Evolutionary conservation across 2,797 vertebrate genomes (phyloP), one percentile per base, ranked within the genome.

Genomic region (Gallinago nigripennis): DNA sequence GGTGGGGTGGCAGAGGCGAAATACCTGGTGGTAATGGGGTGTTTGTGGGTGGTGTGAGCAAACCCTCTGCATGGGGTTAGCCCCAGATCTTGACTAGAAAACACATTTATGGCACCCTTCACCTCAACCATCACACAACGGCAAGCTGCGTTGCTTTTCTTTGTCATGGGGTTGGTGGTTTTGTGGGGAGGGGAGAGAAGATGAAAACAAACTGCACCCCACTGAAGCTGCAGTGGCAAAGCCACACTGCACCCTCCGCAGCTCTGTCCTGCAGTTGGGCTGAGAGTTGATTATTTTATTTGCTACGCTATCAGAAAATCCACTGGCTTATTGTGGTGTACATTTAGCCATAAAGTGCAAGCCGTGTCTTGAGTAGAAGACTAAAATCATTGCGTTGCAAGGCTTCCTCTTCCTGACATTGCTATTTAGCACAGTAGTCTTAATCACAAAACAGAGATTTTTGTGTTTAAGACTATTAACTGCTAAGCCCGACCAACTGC

Each of bases 331-430:
- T 96, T 96, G 37, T 1, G 79, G 86, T 35, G 24, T 96, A 93
- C 96, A 93, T 91, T 97, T 96, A 98, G 96, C 97, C 88, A 56
- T 54, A 64, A 97, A 97, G 61, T 86, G 93, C n/a, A 72, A 68
- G 78, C 72, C 51, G 25, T 2, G 4, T 82, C 72, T 69, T 7
- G 5, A 94, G 86, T 41, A 78, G 71, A 82, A 94, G 87, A 92
- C 94, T 92, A 41, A 96, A 98, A 97, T 97, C 82, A 94, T 77
- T 84, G 68, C 82, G 80, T 93, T 95, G 90, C 78, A 88, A 93
- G 88, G 91, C 89, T 94, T 94, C 85, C 94, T 96, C 97, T 97
- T 90, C 92, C 93, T 79, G 87, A 97, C 30, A 43, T 68, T 83
- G 64, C 83, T 94, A 84, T 96, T 97, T 96, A 92, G 66, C 73